Evolutionary conservation across 2,888 invertebrate genomes (phyloP), one percentile per base, ranked within the genome.

Genomic region (Aproaerema taeniolella): DNA sequence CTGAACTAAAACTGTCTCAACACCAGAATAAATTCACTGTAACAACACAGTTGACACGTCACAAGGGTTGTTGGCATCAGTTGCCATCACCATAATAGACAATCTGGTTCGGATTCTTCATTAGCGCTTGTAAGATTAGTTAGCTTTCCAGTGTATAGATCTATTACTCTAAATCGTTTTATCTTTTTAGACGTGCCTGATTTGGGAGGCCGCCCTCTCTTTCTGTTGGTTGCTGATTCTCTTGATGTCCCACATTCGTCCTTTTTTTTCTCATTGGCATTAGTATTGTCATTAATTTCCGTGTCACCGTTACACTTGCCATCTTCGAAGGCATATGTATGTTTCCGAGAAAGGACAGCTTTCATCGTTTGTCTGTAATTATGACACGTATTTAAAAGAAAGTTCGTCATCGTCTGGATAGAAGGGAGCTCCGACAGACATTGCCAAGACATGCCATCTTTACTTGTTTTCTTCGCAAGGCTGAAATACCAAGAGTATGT

Each of bases 321-420:
- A 2, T 14, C 12, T 4, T 38, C 25, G 15, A 1, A 6, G 24
- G 10, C 1, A 2, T 1, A 24, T 13, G 7, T n/a, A 4, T 16
- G 11, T 38, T 46, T 48, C 5, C 49, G 46, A 15, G 46, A 29
- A 24, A 59, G 32, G 13, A 60, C 33, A 1, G 54, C 52, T 50
- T 69, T 72, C 51, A 71, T 60, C n/a, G 58, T 50, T 55, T 68
- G 69, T 47, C 73, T 74, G 55, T 11, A 69, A 71, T 30, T 30
- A 36, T 34, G 7, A 39, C 6, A 39, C 26, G 31, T 13, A 14
- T 34, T 25, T 35, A 12, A 17, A 12, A 34, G 3, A 16, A 25
- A 17, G 2, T 14, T 11, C 7, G 35, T 35, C 35, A 35, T 28
- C 11, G 26, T 26, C 8, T 35, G 35, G 4, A 35, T 10, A 10